Evolutionary conservation across 2,888 invertebrate genomes (phyloP).

Genomic region (Cylloceria caligata): DNA sequence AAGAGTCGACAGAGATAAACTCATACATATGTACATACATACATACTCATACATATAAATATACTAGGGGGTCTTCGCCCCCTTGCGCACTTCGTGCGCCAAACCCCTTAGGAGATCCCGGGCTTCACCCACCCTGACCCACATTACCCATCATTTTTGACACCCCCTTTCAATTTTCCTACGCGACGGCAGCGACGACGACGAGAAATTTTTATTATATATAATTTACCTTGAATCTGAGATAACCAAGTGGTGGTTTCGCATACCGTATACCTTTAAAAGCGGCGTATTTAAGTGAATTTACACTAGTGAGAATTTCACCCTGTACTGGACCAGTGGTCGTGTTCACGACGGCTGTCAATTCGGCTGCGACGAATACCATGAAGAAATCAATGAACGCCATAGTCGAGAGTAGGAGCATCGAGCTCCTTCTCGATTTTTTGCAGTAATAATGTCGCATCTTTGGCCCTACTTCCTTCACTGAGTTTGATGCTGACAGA

Average conservation of each 20-base stretch:
- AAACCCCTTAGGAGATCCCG: too few species aligned
- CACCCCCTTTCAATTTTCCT: neutral
- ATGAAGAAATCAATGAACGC: neutral
- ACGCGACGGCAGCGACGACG: too few species aligned
- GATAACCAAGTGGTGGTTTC: conserved; percentile 68
- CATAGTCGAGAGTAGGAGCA: neutral
- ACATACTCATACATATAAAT: too few species aligned
- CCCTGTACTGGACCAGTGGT: conserved; percentile 72
- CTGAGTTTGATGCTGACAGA: neutral
- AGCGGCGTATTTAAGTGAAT: conserved; percentile 63
- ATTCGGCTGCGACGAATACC: neutral
- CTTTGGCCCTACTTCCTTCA: neutral
- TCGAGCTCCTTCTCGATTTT: neutral
- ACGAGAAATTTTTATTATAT: too few species aligned
- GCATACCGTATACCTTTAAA: conserved; percentile 76
- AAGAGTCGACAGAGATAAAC: too few species aligned
- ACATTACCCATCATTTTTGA: conserved; percentile 3
- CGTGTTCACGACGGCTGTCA: conserved; percentile 68
- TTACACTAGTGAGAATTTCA: conserved; percentile 66
- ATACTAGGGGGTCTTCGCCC: too few species aligned
- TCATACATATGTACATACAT: too few species aligned
- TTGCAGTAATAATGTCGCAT: neutral
- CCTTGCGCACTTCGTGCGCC: too few species aligned
- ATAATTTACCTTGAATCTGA: conserved; percentile 74
- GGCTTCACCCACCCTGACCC: too few species aligned